Evolutionary conservation across 2,888 invertebrate species (phyloP), one percentile per base, ranked within the genome.

Genomic region (Tortricodes alternella): DNA sequence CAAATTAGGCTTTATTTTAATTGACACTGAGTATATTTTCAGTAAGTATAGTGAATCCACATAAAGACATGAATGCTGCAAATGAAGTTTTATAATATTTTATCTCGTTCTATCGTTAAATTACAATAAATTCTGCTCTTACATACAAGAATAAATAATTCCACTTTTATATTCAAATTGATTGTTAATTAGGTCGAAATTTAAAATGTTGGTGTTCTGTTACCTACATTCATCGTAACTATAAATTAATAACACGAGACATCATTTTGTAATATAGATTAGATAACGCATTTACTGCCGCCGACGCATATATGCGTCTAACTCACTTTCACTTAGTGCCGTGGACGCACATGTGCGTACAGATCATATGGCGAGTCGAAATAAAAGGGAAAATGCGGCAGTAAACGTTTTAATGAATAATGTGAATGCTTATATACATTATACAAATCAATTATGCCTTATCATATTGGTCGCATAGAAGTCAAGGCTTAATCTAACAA

Each of bases 141-240:
- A 58, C 49, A 58, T 61, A 59, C 58, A 58, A 60, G 61, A 55
- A 65, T 61, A 63, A 58, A 61, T 62, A 59, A 34, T 57, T 63
- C 51, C 53, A 59, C 58, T 53, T 62, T 35, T 62, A n/a, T 56
- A 61, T 58, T 57, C 59, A 58, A 39, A 58, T 56, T 29, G 34
- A 57, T 48, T 51, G 53, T 41, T 50, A 41, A 49, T 50, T 58
- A 49, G 29, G 39, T 53, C 39, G 35, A 46, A 35, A 46, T 52
- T 50, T 41, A 46, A 37, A 43, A 53, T 53, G 29, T 58, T 53
- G 48, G 29, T 48, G 43, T 53, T 53, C 34, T 35, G 53, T 49
- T 46, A 53, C 39, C 34, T 53, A 57, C 24, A 32, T 57, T 37
- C 13, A 39, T 21, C 46, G 38, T 32, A 23, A 38, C 13, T 34